Percentiles rank a stretch among this genome's conserved stretches.
These are phyloP conservation scores for Sciaenops ocellatus DNA, from an alignment of 2,797 vertebrate genomes.

Conservation along the genomic window DNA sequence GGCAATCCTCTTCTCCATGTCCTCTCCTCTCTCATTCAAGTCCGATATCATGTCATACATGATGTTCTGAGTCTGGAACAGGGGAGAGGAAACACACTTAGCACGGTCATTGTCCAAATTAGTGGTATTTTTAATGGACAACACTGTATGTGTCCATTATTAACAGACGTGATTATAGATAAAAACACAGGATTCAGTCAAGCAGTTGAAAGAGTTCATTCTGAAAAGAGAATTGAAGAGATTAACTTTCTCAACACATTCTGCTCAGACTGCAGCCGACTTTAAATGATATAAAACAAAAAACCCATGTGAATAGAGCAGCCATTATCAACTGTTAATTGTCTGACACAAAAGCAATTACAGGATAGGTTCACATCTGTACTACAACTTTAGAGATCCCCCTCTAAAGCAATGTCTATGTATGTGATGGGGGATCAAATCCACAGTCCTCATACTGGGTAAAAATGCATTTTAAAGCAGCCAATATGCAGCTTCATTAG, in stretches of 20 bases:
- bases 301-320: not conserved
- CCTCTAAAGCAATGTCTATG: not conserved
- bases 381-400: not conserved
- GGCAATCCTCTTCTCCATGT: slow-evolving; percentile 99
- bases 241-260: slow-evolving; percentile 19
- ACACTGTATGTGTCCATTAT: not conserved
- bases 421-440: not conserved
- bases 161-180: not conserved
- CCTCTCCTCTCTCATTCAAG: slow-evolving; percentile 97
- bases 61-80: slow-evolving; percentile 97
- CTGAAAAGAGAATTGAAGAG: slow-evolving; percentile 33
- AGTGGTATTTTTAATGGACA: slow-evolving; percentile 7
- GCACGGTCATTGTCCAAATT: slow-evolving; percentile 22
- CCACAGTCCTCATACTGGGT: not conserved
- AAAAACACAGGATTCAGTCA: slow-evolving; percentile 14
- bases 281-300: slow-evolving; percentile 11
- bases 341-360: slow-evolving; percentile 1
- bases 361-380: too few species aligned
- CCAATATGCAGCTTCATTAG: not conserved
- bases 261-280: slow-evolving; percentile 10
- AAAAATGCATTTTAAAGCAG: not conserved
- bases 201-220: slow-evolving; percentile 11
- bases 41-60: slow-evolving; percentile 99
- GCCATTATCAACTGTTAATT: not conserved
- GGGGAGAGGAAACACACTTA: slow-evolving; percentile 67